Conservation (phyloP, 2,113 vertebrate genomes). For the Megaceryle torquata region DNA sequence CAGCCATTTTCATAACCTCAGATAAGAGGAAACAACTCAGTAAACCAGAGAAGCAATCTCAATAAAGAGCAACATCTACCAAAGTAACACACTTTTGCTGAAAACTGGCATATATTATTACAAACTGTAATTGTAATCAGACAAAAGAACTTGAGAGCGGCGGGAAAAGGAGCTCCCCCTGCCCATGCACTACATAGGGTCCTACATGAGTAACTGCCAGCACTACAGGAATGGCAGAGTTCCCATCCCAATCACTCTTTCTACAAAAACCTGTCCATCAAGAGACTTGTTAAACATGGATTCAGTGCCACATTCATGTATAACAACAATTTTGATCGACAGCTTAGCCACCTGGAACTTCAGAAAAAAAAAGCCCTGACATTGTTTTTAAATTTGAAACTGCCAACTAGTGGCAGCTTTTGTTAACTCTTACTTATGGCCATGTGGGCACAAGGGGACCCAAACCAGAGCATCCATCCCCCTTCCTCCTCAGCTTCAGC, state of each 20-base stretch:
- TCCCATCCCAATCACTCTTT: neutral
- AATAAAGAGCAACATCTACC: neutral
- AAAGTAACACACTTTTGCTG: neutral
- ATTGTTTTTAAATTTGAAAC: conserved; percentile 52
- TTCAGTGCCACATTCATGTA: conserved; percentile 32
- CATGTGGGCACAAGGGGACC: neutral
- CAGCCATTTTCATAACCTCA: neutral
- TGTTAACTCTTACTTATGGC: conserved; percentile 57
- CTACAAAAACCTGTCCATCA: conserved; percentile 33
- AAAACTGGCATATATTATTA: neutral
- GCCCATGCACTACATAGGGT: neutral
- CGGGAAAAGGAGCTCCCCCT: neutral
- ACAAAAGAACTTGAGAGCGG: neutral
- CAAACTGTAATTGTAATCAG: neutral
- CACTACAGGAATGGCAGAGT: neutral
- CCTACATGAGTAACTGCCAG: neutral
- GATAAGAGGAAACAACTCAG: neutral
- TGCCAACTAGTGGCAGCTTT: conserved; percentile 29
- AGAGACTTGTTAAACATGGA: conserved; percentile 49
- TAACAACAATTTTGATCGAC: conserved; percentile 38
- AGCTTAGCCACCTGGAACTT: conserved; percentile 63
- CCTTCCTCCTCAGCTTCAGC: neutral
- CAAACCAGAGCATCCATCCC: neutral
- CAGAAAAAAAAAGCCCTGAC: neutral
- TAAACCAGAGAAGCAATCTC: neutral